Conservation (phyloP, 2,888 invertebrate species). For the Machimus rusticus region DNA sequence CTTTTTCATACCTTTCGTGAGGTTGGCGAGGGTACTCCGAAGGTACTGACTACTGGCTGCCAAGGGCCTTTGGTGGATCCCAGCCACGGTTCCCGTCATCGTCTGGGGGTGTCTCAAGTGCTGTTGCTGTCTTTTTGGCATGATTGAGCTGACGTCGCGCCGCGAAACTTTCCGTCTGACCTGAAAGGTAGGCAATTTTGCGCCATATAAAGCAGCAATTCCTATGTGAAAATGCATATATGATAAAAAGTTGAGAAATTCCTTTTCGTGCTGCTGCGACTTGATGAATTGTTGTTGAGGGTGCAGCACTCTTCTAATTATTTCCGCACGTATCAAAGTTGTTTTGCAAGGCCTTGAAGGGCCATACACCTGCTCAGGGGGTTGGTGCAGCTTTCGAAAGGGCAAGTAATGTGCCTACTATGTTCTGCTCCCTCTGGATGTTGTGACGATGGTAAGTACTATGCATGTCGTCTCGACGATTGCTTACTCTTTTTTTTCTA, state of each 20-base stretch:
- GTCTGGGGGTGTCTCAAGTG: constrained; percentile 34
- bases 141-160: constrained; percentile 32
- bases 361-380: not conserved
- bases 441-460: not conserved
- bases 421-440: not conserved
- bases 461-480: not conserved
- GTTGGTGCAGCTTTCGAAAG: not conserved
- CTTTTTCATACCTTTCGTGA: constrained; percentile 16
- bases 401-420: not conserved
- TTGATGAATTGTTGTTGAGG: constrained; percentile 36
- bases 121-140: constrained; percentile 26
- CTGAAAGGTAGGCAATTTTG: constrained; percentile 25
- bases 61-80: not conserved
- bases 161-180: not conserved
- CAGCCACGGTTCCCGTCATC: not conserved
- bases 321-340: constrained; percentile 11
- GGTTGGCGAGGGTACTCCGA: not conserved
- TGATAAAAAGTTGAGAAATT: not conserved
- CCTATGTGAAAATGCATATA: constrained; percentile 20
- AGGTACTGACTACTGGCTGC: not conserved
- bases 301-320: constrained; percentile 29
- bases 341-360: not conserved
- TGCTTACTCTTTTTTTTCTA: not conserved
- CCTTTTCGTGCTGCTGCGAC: not conserved
- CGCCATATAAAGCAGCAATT: not conserved